Percentiles rank a stretch among this genome's conserved stretches.
These are phyloP conservation scores for Formica selysi DNA, from an alignment of 1,140 invertebrate genomes.

Conservation along the genomic window DNA sequence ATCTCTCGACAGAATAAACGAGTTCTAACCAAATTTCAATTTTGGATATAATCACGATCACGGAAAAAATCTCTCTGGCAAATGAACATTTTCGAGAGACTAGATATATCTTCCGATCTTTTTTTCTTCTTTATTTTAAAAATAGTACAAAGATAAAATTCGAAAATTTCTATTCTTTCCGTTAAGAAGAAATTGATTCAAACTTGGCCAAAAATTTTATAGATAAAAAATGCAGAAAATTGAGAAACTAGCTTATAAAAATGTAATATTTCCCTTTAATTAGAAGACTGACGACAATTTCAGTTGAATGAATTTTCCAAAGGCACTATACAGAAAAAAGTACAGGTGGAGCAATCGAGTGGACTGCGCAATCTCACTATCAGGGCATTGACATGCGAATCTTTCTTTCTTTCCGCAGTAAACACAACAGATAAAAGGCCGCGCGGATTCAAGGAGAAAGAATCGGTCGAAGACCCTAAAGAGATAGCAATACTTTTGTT, in stretches of 20 bases:
- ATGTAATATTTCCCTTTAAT: neutral
- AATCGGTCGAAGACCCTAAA: constrained; percentile 48
- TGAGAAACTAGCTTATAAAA: neutral
- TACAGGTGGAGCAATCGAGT: constrained; percentile 32
- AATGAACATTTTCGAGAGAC: neutral
- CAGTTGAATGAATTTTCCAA: neutral
- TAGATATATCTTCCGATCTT: neutral
- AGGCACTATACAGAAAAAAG: neutral
- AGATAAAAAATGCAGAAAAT: neutral
- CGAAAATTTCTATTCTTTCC: neutral
- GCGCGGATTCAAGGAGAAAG: constrained; percentile 15
- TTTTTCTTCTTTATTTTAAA: neutral
- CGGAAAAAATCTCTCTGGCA: neutral
- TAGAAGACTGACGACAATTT: constrained; percentile 3
- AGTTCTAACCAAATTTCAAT: neutral
- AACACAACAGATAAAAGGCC: constrained; percentile 55
- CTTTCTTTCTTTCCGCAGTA: constrained; percentile 47
- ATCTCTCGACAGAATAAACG: neutral
- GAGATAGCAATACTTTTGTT: constrained; percentile 42
- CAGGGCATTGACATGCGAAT: constrained; percentile 43
- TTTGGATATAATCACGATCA: neutral
- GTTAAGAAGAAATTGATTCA: neutral
- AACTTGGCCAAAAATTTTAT: neutral
- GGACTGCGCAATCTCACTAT: constrained; percentile 36
- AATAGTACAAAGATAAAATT: neutral